Evolutionary conservation across 1,140 invertebrate species (phyloP).

Genomic region (Cryptotermes secundus): DNA sequence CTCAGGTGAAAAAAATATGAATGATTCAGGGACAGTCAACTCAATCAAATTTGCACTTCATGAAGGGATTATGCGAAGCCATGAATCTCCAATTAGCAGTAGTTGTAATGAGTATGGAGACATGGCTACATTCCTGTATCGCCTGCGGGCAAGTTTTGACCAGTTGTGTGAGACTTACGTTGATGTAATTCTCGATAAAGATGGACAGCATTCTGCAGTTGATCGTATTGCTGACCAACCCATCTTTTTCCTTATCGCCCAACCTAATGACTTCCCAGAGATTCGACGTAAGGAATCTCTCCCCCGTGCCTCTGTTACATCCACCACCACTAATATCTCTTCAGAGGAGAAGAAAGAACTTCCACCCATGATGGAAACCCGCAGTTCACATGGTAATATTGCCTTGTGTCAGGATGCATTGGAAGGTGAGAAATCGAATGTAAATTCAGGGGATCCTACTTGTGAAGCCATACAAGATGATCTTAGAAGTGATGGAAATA

Average conservation of each 20-base stretch:
- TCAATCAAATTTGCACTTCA: not conserved
- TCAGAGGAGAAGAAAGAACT: constrained; percentile 33
- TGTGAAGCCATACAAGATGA: not conserved
- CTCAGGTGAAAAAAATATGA: not conserved
- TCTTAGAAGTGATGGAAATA: not conserved
- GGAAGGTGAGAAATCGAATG: not conserved
- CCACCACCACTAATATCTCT: constrained; percentile 16
- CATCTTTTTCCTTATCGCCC: constrained; percentile 63
- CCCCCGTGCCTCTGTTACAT: not conserved
- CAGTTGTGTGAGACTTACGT: constrained; percentile 63
- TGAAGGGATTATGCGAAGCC: constrained; percentile 27
- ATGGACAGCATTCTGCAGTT: constrained; percentile 55
- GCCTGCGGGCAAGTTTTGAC: constrained; percentile 54
- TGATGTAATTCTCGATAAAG: constrained; percentile 58
- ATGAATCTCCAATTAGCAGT: not conserved
- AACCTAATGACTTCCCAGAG: constrained; percentile 61
- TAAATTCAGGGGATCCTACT: not conserved
- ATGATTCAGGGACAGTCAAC: not conserved
- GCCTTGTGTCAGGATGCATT: not conserved
- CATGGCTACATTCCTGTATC: constrained; percentile 42
- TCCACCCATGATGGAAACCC: not conserved
- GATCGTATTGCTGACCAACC: constrained; percentile 61
- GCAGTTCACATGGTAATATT: not conserved
- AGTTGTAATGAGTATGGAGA: constrained; percentile 19
- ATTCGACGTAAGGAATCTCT: constrained; percentile 45